Percentiles rank a stretch among this genome's conserved stretches.
Evolutionary conservation across 2,888 invertebrate genomes (phyloP).

Genomic region (Uloborus plumipes): DNA sequence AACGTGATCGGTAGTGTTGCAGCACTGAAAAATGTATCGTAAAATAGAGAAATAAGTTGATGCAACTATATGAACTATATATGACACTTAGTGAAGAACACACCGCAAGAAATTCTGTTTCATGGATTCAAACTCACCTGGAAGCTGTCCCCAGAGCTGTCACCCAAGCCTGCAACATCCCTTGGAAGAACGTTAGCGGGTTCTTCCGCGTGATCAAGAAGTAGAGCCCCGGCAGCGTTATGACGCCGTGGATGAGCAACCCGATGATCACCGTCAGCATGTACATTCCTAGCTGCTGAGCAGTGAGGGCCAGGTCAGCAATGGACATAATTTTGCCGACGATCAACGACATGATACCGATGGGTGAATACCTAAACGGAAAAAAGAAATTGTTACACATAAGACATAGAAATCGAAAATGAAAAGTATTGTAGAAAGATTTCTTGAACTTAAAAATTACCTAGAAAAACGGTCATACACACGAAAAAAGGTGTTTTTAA

Average conservation of each 20-base stretch:
- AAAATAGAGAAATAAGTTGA: no score
- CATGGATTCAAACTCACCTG: slow-evolving; percentile 71
- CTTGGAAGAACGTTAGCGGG: slow-evolving; percentile 75
- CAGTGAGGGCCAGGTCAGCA: slow-evolving; percentile 76
- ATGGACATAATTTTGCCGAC: slow-evolving; percentile 79
- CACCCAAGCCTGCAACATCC: slow-evolving; percentile 79
- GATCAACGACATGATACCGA: slow-evolving; percentile 80
- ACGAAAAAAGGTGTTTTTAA: no score
- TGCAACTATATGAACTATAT: no score
- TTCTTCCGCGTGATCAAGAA: slow-evolving; percentile 76
- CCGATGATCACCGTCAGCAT: slow-evolving; percentile 76
- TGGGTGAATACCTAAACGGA: slow-evolving; percentile 77
- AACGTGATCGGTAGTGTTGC: slow-evolving; percentile 80
- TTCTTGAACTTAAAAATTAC: no score
- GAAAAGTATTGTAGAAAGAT: no score
- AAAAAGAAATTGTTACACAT: not conserved
- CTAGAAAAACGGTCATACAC: no score
- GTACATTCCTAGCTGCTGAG: slow-evolving; percentile 77
- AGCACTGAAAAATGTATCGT: slow-evolving; percentile 72
- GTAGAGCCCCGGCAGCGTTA: slow-evolving; percentile 77
- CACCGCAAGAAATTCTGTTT: no score
- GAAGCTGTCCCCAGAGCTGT: slow-evolving; percentile 81
- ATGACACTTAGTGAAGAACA: no score
- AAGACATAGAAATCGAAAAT: no score
- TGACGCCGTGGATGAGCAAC: slow-evolving; percentile 76